Percentiles rank a stretch among this genome's conserved stretches.
These are phyloP conservation scores for Chironomus riparius DNA, from an alignment of 2,888 invertebrate species.

Conservation along the genomic window DNA sequence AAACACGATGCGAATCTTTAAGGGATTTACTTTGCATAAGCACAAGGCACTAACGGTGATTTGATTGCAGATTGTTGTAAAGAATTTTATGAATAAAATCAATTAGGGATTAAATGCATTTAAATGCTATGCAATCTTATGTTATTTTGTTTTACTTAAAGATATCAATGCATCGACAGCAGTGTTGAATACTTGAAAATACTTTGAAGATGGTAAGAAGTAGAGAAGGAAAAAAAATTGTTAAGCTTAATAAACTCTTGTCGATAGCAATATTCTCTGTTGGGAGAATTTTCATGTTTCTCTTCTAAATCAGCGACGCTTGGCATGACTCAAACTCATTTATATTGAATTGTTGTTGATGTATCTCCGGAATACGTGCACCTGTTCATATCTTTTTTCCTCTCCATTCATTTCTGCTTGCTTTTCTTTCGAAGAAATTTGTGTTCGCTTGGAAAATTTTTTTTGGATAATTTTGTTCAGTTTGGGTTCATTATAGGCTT, in stretches of 20 bases:
- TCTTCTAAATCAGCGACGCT: neutral
- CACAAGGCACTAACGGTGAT: too few species aligned
- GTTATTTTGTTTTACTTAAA: too few species aligned
- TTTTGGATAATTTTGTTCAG: neutral
- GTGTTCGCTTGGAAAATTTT: too few species aligned
- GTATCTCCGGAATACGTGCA: slow-evolving; percentile 12
- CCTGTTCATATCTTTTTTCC: neutral
- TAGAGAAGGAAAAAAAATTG: neutral
- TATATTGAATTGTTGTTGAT: slow-evolving; percentile 12
- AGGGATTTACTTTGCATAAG: too few species aligned
- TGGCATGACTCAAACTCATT: slow-evolving; percentile 12
- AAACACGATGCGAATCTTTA: neutral
- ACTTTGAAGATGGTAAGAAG: too few species aligned
- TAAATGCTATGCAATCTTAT: neutral
- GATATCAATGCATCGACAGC: too few species aligned
- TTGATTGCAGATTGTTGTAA: too few species aligned
- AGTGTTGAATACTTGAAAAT: too few species aligned
- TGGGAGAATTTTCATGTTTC: neutral
- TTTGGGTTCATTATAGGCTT: neutral
- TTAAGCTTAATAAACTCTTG: neutral
- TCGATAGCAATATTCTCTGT: neutral
- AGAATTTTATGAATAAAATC: neutral
- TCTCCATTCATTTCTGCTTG: neutral
- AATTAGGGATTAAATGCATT: neutral
- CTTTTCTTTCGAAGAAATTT: too few species aligned